Conservation (phyloP, 2,888 invertebrate genomes). For the Herminia tarsipennalis region DNA sequence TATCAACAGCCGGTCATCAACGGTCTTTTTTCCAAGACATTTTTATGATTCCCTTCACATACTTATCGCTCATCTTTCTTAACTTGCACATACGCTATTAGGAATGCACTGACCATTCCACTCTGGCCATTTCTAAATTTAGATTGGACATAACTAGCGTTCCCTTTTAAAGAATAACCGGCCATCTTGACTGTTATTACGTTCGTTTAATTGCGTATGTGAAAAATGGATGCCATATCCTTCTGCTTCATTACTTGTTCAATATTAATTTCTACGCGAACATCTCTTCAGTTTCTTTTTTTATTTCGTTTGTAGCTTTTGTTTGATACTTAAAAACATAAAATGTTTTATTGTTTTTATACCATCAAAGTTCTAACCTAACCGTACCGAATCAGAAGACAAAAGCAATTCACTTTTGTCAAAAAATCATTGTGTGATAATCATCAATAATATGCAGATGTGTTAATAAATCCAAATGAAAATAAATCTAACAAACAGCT, state of each 20-base stretch:
- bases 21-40: too few relatives aligned
- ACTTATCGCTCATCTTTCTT: slow-evolving; percentile 16
- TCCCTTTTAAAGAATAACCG: slow-evolving; percentile 67
- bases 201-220: slow-evolving; percentile 44
- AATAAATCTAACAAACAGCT: too few relatives aligned
- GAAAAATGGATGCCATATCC: slow-evolving; percentile 34
- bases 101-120: slow-evolving; percentile 57
- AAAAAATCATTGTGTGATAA: too few relatives aligned
- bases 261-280: slow-evolving; percentile 23
- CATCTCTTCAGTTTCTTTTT: slow-evolving; percentile 12
- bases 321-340: too few relatives aligned
- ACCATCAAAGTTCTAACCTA: too few relatives aligned
- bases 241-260: slow-evolving; percentile 28
- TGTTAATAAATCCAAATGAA: too few relatives aligned
- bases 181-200: slow-evolving; percentile 56
- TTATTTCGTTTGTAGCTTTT: too few relatives aligned
- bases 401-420: too few relatives aligned
- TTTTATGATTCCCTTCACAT: not conserved
- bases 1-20: too few relatives aligned
- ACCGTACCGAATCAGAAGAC: too few relatives aligned
- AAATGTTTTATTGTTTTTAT: too few relatives aligned
- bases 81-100: slow-evolving; percentile 36
- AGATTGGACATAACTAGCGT: slow-evolving; percentile 65
- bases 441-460: too few relatives aligned
- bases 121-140: slow-evolving; percentile 69